phyloP scores from a whole-genome alignment of 2,797 vertebrate genomes.

The Gorsachius magnificus region DNA sequence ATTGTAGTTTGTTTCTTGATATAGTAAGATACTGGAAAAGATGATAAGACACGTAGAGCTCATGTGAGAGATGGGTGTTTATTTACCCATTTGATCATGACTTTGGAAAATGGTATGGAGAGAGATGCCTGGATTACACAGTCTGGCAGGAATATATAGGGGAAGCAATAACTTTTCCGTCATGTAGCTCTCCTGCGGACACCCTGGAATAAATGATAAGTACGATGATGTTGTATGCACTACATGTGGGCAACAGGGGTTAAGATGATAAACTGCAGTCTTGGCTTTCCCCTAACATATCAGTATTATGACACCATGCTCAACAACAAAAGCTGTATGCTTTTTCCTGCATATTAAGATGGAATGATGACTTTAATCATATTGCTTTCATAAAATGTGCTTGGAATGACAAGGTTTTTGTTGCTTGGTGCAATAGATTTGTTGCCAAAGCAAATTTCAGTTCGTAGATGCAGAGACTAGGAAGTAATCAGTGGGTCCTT shows the following conservation, averaged over 20 bases:
- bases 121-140: background rate
- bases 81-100: background rate
- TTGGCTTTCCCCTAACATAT: background rate
- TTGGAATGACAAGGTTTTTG: background rate
- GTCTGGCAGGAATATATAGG: background rate
- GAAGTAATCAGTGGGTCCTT: background rate
- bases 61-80: background rate
- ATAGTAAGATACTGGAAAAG: background rate
- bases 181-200: background rate
- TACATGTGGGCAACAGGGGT: background rate
- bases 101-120: background rate
- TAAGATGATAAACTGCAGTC: background rate
- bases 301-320: background rate
- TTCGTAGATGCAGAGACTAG: background rate
- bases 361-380: background rate
- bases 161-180: background rate
- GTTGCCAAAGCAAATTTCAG: background rate
- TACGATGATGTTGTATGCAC: background rate
- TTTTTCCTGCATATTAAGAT: background rate
- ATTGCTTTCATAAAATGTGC: background rate
- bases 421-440: background rate
- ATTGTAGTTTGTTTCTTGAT: background rate
- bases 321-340: background rate
- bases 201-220: background rate
- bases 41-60: background rate